Conservation (phyloP, 2,113 vertebrate species). For the Cyrtonyx montezumae region DNA sequence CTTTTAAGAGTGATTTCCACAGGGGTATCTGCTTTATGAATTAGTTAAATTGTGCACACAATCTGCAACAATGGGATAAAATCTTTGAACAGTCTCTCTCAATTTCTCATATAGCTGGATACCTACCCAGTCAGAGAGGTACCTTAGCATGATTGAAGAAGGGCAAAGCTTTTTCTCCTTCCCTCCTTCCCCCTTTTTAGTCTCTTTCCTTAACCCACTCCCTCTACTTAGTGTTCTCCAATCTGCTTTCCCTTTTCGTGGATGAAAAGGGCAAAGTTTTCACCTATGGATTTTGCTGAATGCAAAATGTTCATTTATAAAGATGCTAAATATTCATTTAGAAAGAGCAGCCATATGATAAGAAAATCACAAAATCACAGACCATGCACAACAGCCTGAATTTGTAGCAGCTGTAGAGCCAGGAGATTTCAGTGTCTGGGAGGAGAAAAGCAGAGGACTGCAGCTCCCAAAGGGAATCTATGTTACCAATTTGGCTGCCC, state of each 20-base stretch:
- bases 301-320: background rate
- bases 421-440: background rate
- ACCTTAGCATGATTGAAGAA: background rate
- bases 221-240: background rate
- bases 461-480: background rate
- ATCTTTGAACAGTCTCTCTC: background rate
- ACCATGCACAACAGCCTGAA: background rate
- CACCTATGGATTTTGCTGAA: background rate
- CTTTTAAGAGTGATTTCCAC: background rate
- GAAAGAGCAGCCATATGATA: slow-evolving; percentile 1
- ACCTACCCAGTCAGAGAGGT: background rate
- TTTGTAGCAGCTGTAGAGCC: background rate
- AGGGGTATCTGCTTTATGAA: background rate
- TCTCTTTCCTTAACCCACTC: rapidly evolving
- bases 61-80: background rate
- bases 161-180: background rate
- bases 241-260: rapidly evolving
- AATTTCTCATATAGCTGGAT: background rate
- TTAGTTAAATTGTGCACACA: background rate
- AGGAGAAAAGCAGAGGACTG: background rate
- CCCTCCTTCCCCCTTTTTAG: background rate
- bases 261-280: background rate
- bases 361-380: slow-evolving; percentile 46
- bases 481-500: background rate
- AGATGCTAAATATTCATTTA: background rate